Conservation (phyloP, 2,113 vertebrate species). For the Micronycteris hirsuta region DNA sequence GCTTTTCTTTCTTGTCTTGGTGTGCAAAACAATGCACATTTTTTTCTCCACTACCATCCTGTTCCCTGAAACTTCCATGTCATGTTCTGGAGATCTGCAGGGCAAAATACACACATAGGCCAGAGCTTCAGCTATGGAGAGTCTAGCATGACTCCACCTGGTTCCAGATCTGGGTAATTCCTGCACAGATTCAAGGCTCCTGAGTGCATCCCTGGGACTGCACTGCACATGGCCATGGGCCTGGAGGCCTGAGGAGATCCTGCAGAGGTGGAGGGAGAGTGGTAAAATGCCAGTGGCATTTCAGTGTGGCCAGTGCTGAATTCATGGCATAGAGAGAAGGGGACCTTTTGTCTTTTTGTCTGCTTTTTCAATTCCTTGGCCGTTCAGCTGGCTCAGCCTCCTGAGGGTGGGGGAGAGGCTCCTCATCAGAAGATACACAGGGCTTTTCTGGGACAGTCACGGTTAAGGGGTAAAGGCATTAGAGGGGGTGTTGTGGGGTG, state of each 20-base stretch:
- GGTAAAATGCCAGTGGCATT: background rate
- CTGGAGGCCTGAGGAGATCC: background rate
- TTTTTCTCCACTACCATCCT: background rate
- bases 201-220: background rate
- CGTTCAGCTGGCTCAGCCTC: background rate
- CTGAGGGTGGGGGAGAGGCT: background rate
- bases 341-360: no score
- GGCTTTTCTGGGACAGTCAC: background rate
- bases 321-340: rapidly evolving
- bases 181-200: background rate
- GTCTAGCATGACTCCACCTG: background rate
- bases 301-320: background rate
- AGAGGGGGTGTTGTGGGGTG: background rate
- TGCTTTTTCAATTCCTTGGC: background rate
- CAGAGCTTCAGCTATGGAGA: background rate
- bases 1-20: background rate
- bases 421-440: background rate
- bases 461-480: background rate
- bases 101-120: no score
- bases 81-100: background rate
- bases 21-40: background rate
- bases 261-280: background rate
- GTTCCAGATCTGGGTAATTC: background rate
- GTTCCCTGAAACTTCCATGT: background rate
- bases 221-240: background rate